phyloP scores from a whole-genome alignment of 2,113 vertebrate genomes.

The Pollimyrus isidori region DNA sequence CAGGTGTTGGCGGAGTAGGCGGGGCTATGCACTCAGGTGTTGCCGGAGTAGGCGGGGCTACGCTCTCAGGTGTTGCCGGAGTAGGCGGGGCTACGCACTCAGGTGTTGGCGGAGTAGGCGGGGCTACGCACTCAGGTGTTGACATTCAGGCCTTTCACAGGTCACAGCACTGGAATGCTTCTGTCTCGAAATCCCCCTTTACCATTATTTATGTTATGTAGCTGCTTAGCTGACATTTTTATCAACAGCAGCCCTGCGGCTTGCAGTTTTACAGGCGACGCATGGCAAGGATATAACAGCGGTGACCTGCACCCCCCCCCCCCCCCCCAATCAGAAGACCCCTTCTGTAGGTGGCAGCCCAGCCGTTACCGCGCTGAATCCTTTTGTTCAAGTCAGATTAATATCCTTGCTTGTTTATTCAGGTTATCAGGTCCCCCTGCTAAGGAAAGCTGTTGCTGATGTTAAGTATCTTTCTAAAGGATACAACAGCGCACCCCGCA shows the following conservation, averaged over 20 bases:
- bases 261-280: background rate
- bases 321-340: background rate
- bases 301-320: background rate
- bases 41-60: background rate
- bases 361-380: background rate
- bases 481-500: background rate
- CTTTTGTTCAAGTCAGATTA: slow-evolving; percentile 3
- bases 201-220: background rate
- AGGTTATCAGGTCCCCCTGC: background rate
- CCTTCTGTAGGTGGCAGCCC: background rate
- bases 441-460: background rate
- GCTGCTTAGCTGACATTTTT: background rate
- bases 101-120: background rate
- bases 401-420: background rate
- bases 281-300: background rate
- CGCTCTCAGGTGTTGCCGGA: background rate
- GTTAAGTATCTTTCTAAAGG: background rate
- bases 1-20: too few relatives aligned
- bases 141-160: background rate
- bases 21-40: background rate
- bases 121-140: background rate
- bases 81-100: background rate
- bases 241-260: background rate
- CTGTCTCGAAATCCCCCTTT: background rate
- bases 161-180: background rate